A percentile compares a stretch with the other conserved stretches of the same genome.
Conservation (phyloP, 2,797 vertebrate genomes). For the Sebastes nivosus region DNA sequence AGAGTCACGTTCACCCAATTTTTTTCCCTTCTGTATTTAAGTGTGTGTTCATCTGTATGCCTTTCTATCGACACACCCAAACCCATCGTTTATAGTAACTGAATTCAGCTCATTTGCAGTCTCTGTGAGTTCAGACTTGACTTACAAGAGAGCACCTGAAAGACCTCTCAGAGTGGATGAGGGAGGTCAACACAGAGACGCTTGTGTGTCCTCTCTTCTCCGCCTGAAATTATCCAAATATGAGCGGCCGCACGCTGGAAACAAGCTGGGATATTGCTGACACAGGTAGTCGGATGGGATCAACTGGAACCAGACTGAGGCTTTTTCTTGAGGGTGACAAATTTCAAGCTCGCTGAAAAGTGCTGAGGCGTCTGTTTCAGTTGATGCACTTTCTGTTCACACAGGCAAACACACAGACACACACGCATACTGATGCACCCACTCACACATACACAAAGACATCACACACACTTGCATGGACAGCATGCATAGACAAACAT, state of each 20-base stretch:
- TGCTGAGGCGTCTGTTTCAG: constrained; percentile 62
- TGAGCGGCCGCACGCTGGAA: constrained; percentile 54
- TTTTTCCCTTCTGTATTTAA: not conserved
- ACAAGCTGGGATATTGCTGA: constrained; percentile 60
- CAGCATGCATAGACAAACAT: not conserved
- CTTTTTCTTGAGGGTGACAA: constrained; percentile 67
- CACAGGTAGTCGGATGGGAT: constrained; percentile 38
- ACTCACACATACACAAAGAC: not conserved
- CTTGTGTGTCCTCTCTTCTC: constrained; percentile 53
- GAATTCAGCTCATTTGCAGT: constrained; percentile 47
- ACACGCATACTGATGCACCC: not conserved
- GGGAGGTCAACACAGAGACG: constrained; percentile 58
- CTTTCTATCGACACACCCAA: not conserved
- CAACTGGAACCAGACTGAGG: constrained; percentile 41
- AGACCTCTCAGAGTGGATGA: constrained; percentile 58
- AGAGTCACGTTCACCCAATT: not conserved
- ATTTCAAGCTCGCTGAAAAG: constrained; percentile 64
- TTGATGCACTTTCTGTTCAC: constrained; percentile 34
- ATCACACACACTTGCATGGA: not conserved
- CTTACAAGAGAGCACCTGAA: constrained; percentile 54
- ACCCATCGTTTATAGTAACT: not conserved
- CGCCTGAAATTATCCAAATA: constrained; percentile 50
- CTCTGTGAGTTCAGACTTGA: constrained; percentile 32
- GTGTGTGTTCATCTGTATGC: not conserved
- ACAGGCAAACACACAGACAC: not conserved